phyloP scores from a whole-genome alignment of 1,140 invertebrate species.

The Diprion similis region DNA sequence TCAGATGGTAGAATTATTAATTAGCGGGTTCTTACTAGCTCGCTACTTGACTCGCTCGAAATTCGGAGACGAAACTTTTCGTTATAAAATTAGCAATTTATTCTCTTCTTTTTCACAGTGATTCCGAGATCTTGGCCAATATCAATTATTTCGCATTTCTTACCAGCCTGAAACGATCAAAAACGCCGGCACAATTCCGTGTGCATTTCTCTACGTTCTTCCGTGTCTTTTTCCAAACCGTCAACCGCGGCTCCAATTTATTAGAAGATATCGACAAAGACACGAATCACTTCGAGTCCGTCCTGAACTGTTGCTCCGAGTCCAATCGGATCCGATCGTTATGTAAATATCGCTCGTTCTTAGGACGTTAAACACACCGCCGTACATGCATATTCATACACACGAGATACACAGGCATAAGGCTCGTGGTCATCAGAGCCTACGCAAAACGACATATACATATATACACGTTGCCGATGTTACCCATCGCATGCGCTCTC shows the following conservation, averaged over 20 bases:
- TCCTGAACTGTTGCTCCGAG: background rate
- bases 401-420: background rate
- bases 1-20: slow-evolving; percentile 54
- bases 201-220: background rate
- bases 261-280: background rate
- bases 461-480: background rate
- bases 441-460: background rate
- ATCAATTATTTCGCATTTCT: slow-evolving; percentile 42
- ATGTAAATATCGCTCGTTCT: slow-evolving; percentile 7
- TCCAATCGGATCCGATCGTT: background rate
- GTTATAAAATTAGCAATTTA: slow-evolving; percentile 59
- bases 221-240: background rate
- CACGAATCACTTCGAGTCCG: background rate
- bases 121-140: slow-evolving; percentile 53
- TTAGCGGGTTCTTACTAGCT: slow-evolving; percentile 46
- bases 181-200: background rate
- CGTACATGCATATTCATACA: background rate
- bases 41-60: slow-evolving; percentile 19
- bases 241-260: background rate
- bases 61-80: slow-evolving; percentile 25
- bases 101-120: slow-evolving; percentile 30
- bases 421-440: background rate
- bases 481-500: no score
- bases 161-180: background rate
- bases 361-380: background rate